Evolutionary conservation across 2,888 invertebrate genomes (phyloP).

Genomic region (Zaprionus obscuricornis): DNA sequence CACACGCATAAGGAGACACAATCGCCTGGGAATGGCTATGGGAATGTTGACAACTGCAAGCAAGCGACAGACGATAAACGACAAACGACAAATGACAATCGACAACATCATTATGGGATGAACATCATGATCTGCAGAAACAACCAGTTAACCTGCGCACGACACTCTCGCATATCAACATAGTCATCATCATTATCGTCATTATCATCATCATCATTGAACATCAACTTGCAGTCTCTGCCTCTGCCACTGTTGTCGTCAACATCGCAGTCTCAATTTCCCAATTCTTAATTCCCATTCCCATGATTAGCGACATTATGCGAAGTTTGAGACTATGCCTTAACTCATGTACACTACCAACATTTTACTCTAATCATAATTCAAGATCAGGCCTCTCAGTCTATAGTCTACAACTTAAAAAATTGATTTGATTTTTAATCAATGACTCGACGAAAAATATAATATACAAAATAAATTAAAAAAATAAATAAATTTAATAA

Average conservation of each 20-base stretch:
- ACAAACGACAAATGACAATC: neutral
- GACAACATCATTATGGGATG: slow-evolving; percentile 20
- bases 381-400: too few species aligned
- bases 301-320: slow-evolving; percentile 46
- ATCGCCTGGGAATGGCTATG: slow-evolving; percentile 53
- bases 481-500: too few species aligned
- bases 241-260: too few species aligned
- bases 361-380: too few species aligned
- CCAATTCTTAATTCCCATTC: slow-evolving; percentile 45
- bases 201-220: slow-evolving; percentile 16
- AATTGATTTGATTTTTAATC: too few species aligned
- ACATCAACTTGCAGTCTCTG: too few species aligned
- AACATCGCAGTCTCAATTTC: slow-evolving; percentile 39
- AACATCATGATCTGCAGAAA: slow-evolving; percentile 39
- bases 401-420: too few species aligned
- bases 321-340: slow-evolving; percentile 18
- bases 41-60: slow-evolving; percentile 44
- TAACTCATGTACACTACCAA: slow-evolving; percentile 32
- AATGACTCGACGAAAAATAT: too few species aligned
- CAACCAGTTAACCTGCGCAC: slow-evolving; percentile 31
- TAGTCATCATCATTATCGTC: slow-evolving; percentile 8
- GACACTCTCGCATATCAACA: slow-evolving; percentile 7
- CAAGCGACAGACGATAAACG: slow-evolving; percentile 10
- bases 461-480: too few species aligned
- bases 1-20: slow-evolving; percentile 49